Evolutionary conservation across 1,140 invertebrate species (phyloP).

Genomic region (Laupala kohalensis): DNA sequence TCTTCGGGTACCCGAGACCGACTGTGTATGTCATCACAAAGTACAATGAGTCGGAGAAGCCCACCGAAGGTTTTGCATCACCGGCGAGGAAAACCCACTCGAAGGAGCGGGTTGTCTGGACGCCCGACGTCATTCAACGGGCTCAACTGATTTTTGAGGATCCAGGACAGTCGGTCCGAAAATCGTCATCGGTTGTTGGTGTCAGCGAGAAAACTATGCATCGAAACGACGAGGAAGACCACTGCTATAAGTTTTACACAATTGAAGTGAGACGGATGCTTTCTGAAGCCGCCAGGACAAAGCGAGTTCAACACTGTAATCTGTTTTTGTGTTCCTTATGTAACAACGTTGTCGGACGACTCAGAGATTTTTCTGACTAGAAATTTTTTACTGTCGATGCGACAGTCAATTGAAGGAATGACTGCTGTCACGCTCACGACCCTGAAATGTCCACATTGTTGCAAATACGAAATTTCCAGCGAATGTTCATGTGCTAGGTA

Average conservation of each 20-base stretch:
- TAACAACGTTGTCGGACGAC: too few species aligned
- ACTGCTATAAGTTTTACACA: neutral
- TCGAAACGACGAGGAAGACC: constrained; percentile 1
- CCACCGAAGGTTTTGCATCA: neutral
- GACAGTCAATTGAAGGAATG: neutral
- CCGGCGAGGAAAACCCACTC: constrained; percentile 4
- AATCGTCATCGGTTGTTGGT: too few species aligned
- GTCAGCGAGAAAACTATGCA: too few species aligned
- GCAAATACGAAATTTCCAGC: neutral
- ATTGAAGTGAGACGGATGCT: neutral
- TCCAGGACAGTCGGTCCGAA: neutral
- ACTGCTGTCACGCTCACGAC: neutral
- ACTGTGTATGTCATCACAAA: constrained; percentile 4
- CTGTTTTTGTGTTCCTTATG: too few species aligned
- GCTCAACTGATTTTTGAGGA: constrained; percentile 6
- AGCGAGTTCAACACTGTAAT: too few species aligned
- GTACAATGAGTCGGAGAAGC: constrained; percentile 3
- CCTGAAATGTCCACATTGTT: neutral
- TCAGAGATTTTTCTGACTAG: neutral
- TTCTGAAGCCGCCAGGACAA: neutral
- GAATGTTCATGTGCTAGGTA: neutral
- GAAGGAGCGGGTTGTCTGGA: neutral
- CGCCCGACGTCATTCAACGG: neutral
- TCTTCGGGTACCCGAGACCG: constrained; percentile 5
- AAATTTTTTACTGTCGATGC: neutral